Conservation (phyloP, 2,888 invertebrate genomes). For the Dromius quadrimaculatus region DNA sequence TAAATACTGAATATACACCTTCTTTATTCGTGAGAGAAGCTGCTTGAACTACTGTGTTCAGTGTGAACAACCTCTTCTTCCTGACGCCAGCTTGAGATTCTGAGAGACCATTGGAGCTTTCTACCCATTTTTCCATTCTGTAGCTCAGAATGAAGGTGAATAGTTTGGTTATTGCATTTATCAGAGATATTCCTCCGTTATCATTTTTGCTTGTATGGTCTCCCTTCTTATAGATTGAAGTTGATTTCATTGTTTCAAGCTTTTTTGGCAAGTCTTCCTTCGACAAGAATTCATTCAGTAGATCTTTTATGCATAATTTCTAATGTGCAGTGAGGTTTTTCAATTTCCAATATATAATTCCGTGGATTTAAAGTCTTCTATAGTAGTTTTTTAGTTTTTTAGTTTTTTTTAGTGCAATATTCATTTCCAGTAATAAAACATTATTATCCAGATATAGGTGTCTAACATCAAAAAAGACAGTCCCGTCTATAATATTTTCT, state of each 20-base stretch:
- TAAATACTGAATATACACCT: not conserved
- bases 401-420: no score
- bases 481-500: no score
- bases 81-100: slow-evolving; percentile 22
- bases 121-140: slow-evolving; percentile 24
- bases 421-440: no score
- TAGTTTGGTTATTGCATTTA: slow-evolving; percentile 21
- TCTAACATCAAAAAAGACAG: no score
- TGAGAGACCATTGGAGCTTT: slow-evolving; percentile 1
- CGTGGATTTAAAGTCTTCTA: no score
- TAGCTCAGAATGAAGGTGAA: slow-evolving; percentile 15
- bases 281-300: no score
- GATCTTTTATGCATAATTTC: no score
- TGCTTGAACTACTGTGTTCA: not conserved
- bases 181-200: slow-evolving; percentile 26
- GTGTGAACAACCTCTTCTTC: slow-evolving; percentile 13
- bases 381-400: no score
- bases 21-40: not conserved
- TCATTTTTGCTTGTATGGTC: not conserved
- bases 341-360: no score
- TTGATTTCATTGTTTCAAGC: not conserved
- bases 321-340: no score
- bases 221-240: slow-evolving; percentile 26
- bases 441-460: no score
- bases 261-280: not conserved